Conservation (phyloP, 2,888 invertebrate genomes). For the Dicycla oo region DNA sequence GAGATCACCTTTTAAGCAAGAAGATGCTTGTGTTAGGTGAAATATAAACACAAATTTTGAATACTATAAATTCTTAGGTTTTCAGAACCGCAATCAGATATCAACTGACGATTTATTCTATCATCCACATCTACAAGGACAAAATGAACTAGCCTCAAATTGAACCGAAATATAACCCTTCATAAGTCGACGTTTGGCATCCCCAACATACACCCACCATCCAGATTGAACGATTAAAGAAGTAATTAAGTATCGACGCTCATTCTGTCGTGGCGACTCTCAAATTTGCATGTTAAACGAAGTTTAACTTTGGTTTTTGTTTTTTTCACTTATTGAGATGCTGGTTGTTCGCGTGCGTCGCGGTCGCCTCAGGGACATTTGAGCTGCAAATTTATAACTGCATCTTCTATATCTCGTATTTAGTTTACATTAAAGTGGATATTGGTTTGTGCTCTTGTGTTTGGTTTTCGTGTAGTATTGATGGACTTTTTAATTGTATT, state of each 20-base stretch:
- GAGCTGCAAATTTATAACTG: constrained; percentile 46
- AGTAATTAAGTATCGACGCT: constrained; percentile 90
- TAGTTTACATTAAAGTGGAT: constrained; percentile 65
- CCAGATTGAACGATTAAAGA: constrained; percentile 89
- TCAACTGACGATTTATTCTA: background rate
- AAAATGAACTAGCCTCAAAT: background rate
- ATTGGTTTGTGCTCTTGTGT: constrained; percentile 43
- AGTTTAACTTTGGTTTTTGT: constrained; percentile 87
- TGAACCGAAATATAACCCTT: constrained; percentile 20
- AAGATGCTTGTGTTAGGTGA: no score
- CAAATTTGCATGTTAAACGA: constrained; percentile 91
- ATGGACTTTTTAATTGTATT: constrained; percentile 89
- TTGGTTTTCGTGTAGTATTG: constrained; percentile 69
- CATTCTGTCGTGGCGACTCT: constrained; percentile 89
- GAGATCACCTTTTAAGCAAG: no score
- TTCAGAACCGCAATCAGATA: background rate
- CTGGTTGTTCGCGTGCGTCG: constrained; percentile 82
- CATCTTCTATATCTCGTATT: constrained; percentile 60
- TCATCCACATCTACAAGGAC: no score
- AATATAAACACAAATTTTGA: no score
- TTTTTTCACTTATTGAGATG: constrained; percentile 88
- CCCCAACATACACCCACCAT: constrained; percentile 78
- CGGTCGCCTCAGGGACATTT: constrained; percentile 80
- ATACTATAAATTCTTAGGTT: background rate
- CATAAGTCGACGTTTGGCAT: constrained; percentile 39